Base-by-base conservation (phyloP, 2,888 invertebrate genomes). In the Itoplectis maculator region DNA sequence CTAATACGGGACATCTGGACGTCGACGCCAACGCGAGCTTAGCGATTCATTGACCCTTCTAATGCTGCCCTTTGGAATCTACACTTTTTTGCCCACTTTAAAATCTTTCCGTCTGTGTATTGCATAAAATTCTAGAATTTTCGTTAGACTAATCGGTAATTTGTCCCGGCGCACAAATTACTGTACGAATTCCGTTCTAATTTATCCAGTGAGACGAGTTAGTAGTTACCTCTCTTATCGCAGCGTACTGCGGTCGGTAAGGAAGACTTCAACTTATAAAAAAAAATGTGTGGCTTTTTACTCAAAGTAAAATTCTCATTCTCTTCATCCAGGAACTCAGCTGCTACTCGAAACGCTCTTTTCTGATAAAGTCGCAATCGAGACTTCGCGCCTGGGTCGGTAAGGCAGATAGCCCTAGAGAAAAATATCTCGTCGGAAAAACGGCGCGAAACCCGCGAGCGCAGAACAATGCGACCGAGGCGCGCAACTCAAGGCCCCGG, bases 401-500 rank as follows among this genome's bases (percentile, higher is more conserved):
- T 61, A 61, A 59, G n/a, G 15, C 15, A 37, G 18, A 37, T 40
- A 0, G 7, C 40, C 37, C 9, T 8, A 9, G 2, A n/a, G 4
- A 5, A 4, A 7, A 20, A 23, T 42, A 63, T 11, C 9, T 15
- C 18, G 2, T 18, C 2, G 23, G 56, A 70, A 70, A 23, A 70
- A 8, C 23, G 1, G 20, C 11, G n/a, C 40, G 15, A 35, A 5
- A 5, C 29, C 3, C 29, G 3, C 29, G 29, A 3, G 2, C 29
- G 29, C 35, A 56, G 45, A 69, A 69, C 40, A 20, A 49, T 51
- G 54, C 51, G 6, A 29, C 5, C 2, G 9, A 20, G 23, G 35
- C 59, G 42, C 9, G 18, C 29, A 29, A 42, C 51, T 75, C 82
- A 79, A 79, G 82, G 79, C 65, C 61, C 66, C 15, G 13, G n/a